Conservation (phyloP, 2,888 invertebrate species). For the Plusia festucae region DNA sequence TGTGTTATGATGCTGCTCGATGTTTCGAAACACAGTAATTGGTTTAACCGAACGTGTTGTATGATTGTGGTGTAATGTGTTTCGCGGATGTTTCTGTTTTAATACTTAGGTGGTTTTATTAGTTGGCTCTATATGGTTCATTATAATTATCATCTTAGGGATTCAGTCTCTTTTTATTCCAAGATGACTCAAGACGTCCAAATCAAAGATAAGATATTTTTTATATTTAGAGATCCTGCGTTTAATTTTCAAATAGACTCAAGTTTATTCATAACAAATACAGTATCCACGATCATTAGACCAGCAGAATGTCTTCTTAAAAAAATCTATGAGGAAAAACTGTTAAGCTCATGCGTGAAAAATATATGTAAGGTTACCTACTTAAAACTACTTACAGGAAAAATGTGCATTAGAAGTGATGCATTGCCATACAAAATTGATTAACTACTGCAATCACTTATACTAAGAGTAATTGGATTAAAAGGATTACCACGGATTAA, state of each 20-base stretch:
- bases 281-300: no score
- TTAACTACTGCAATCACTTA: slow-evolving; percentile 27
- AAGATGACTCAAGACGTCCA: no score
- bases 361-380: neutral
- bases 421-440: slow-evolving; percentile 27
- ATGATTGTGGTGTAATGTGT: slow-evolving; percentile 18
- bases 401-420: neutral
- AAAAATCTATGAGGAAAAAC: no score
- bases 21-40: slow-evolving; percentile 38
- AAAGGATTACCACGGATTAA: slow-evolving; percentile 42
- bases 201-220: no score
- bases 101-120: slow-evolving; percentile 22
- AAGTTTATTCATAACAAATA: no score
- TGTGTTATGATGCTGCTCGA: slow-evolving; percentile 33
- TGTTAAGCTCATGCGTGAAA: neutral
- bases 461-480: slow-evolving; percentile 37
- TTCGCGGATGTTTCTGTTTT: slow-evolving; percentile 31
- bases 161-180: no score
- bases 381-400: neutral
- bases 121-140: neutral
- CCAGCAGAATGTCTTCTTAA: no score
- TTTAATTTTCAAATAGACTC: no score
- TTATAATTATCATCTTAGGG: no score
- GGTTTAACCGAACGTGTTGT: slow-evolving; percentile 21
- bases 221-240: no score